phyloP scores from a whole-genome alignment of 1,140 invertebrate species.

The Himalopsyche phryganea region DNA sequence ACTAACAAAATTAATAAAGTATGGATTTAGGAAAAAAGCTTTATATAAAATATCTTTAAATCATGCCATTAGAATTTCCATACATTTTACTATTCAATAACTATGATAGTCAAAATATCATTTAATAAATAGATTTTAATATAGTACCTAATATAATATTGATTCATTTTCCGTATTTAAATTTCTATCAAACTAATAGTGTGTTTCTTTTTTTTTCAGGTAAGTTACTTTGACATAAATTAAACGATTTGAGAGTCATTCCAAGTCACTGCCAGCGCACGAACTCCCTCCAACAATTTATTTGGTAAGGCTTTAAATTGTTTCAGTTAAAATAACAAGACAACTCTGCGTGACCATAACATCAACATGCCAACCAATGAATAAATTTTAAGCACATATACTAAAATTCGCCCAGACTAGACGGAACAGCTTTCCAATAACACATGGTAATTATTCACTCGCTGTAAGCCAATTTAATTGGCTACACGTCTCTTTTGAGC shows the following conservation, averaged over 20 bases:
- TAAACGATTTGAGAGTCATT: not conserved
- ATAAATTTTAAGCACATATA: not conserved
- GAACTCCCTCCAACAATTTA: not conserved
- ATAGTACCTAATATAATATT: too few species aligned
- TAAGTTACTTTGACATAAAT: not conserved
- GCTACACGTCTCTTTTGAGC: not conserved
- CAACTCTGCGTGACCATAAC: too few species aligned
- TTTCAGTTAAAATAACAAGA: not conserved
- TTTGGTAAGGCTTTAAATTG: not conserved
- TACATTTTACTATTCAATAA: too few species aligned
- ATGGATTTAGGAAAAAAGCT: too few species aligned
- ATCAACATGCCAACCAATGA: not conserved
- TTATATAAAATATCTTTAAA: too few species aligned
- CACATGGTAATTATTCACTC: slow-evolving; percentile 6
- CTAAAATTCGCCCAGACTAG: not conserved
- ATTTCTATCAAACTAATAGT: too few species aligned
- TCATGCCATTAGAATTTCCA: too few species aligned
- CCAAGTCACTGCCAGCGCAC: not conserved
- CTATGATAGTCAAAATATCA: too few species aligned
- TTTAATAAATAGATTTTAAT: too few species aligned
- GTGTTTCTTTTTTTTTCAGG: slow-evolving; percentile 7
- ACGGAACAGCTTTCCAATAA: slow-evolving; percentile 1
- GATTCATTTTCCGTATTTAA: too few species aligned
- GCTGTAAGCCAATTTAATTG: slow-evolving; percentile 7
- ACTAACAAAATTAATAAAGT: too few species aligned